Evolutionary conservation across 2,888 invertebrate species (phyloP).

Genomic region (Gryllus longicercus): DNA sequence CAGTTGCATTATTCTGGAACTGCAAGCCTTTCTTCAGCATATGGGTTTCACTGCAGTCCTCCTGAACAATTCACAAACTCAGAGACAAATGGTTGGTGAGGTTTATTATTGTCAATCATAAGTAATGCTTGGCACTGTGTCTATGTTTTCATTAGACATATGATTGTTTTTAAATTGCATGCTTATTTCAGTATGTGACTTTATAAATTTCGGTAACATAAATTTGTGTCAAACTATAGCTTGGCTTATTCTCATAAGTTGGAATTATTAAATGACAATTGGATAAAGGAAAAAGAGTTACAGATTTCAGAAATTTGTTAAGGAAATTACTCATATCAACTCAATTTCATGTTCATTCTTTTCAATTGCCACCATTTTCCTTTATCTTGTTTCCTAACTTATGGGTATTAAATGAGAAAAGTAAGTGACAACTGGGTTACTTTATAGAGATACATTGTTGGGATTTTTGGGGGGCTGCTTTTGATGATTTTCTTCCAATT

Average conservation of each 20-base stretch:
- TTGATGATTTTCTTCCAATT: too few relatives aligned
- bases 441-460: not conserved
- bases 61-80: slow-evolving; percentile 19
- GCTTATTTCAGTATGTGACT: not conserved
- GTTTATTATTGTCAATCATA: not conserved
- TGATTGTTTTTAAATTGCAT: slow-evolving; percentile 7
- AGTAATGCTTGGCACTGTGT: too few relatives aligned
- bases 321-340: not conserved
- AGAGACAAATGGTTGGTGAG: slow-evolving; percentile 22
- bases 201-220: too few relatives aligned
- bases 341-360: not conserved
- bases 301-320: slow-evolving; percentile 20
- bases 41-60: slow-evolving; percentile 11
- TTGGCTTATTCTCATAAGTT: not conserved
- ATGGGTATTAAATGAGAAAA: too few relatives aligned
- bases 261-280: not conserved
- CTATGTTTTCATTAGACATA: too few relatives aligned
- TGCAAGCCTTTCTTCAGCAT: slow-evolving; percentile 10
- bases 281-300: not conserved
- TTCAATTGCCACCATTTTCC: not conserved
- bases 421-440: not conserved
- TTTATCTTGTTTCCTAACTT: not conserved
- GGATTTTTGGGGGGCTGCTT: too few relatives aligned
- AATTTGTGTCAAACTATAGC: not conserved
- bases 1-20: slow-evolving; percentile 17